A percentile compares a stretch with the other conserved stretches of the same genome.
Conservation (phyloP, 2,888 invertebrate species). For the Chesias legatella region DNA sequence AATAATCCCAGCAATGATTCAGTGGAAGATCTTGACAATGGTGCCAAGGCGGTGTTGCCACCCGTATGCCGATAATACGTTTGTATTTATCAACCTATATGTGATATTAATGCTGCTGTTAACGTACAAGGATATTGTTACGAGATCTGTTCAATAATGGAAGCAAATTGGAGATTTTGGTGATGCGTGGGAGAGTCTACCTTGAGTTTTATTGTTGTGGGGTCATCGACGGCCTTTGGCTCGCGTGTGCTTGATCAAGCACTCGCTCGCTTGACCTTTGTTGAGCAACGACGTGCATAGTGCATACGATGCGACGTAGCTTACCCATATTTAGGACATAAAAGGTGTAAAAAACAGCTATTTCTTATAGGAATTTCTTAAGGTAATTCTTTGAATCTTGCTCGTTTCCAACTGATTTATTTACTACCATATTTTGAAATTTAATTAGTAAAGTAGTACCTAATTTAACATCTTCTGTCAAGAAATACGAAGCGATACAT, state of each 20-base stretch:
- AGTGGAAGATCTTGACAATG: slow-evolving; percentile 51
- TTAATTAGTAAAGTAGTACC: too few species aligned
- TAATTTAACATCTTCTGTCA: too few species aligned
- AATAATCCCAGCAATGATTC: slow-evolving; percentile 49
- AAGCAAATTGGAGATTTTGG: slow-evolving; percentile 3
- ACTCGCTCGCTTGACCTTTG: slow-evolving; percentile 14
- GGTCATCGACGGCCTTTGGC: slow-evolving; percentile 19
- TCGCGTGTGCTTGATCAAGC: slow-evolving; percentile 19
- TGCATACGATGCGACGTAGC: neutral
- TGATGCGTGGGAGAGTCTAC: slow-evolving; percentile 8
- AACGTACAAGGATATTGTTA: slow-evolving; percentile 16
- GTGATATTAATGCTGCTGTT: slow-evolving; percentile 30
- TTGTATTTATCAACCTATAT: slow-evolving; percentile 32
- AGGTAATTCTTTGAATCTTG: too few species aligned
- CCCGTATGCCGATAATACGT: slow-evolving; percentile 74
- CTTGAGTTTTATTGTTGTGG: slow-evolving; percentile 19
- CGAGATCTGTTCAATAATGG: slow-evolving; percentile 25
- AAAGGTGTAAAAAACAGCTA: too few species aligned
- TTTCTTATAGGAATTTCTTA: too few species aligned
- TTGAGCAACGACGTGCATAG: slow-evolving; percentile 15
- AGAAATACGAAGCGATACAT: too few species aligned
- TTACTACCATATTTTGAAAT: too few species aligned
- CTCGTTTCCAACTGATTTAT: too few species aligned
- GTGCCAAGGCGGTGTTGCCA: slow-evolving; percentile 62
- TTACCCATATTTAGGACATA: neutral